Percentiles rank a stretch among this genome's conserved stretches.
These are phyloP conservation scores for Pelobates cultripes DNA, from an alignment of 2,797 vertebrate species.

Conservation along the genomic window DNA sequence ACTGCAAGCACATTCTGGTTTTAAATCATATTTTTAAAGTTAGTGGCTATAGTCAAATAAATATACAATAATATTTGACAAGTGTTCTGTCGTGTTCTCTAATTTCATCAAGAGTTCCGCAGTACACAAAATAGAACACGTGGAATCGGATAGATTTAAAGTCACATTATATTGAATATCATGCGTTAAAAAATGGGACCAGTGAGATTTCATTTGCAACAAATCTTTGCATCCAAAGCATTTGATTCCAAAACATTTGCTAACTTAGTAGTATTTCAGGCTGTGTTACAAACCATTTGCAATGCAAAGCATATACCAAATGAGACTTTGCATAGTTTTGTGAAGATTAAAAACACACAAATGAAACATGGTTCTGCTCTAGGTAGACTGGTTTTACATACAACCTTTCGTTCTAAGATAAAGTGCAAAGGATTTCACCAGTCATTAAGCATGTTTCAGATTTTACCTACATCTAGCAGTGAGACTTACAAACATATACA, in stretches of 20 bases:
- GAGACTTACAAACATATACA: too few species aligned
- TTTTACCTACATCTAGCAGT: too few species aligned
- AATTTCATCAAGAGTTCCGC: not conserved
- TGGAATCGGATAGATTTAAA: not conserved
- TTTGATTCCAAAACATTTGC: constrained; percentile 28
- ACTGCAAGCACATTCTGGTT: too few species aligned
- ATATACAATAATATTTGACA: too few species aligned
- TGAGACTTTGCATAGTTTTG: constrained; percentile 33
- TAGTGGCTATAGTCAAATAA: too few species aligned
- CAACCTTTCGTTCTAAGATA: not conserved
- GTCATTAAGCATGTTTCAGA: too few species aligned
- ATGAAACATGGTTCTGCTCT: constrained; percentile 1
- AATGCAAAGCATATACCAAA: constrained; percentile 40
- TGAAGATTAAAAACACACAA: constrained; percentile 15
- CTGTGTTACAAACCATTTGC: constrained; percentile 30
- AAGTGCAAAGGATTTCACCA: too few species aligned
- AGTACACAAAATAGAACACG: not conserved
- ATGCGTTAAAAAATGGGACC: not conserved
- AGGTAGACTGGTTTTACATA: constrained; percentile 15
- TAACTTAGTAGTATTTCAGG: constrained; percentile 33
- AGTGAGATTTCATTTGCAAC: not conserved
- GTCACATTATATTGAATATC: not conserved
- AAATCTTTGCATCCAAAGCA: not conserved
- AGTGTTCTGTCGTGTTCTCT: not conserved
- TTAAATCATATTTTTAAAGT: too few species aligned